These are phyloP conservation scores for Perizoma affinitatum DNA, from an alignment of 2,888 invertebrate genomes.

Conservation along the genomic window DNA sequence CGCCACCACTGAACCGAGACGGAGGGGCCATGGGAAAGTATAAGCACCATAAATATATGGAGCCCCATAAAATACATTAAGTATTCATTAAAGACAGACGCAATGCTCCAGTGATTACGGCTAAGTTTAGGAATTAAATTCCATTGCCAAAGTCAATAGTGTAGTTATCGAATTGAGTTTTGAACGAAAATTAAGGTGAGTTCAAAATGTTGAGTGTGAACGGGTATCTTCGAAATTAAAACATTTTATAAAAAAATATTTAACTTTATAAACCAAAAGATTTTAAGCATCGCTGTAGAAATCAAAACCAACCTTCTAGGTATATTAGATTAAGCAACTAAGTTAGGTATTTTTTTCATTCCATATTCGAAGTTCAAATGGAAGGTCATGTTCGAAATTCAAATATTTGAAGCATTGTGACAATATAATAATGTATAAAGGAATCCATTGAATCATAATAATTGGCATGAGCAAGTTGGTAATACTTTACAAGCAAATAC, in stretches of 20 bases:
- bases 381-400: not conserved
- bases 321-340: too few species aligned
- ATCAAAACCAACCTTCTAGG: too few species aligned
- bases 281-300: too few species aligned
- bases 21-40: constrained; percentile 34
- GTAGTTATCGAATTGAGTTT: not conserved
- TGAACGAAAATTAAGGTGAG: not conserved
- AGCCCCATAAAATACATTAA: constrained; percentile 63
- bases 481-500: too few species aligned
- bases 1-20: constrained; percentile 29
- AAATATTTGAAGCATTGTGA: not conserved
- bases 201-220: too few species aligned
- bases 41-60: constrained; percentile 29
- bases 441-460: too few species aligned
- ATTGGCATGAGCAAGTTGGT: too few species aligned
- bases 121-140: constrained; percentile 27
- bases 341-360: too few species aligned
- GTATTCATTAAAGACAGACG: constrained; percentile 62
- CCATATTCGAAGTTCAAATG: not conserved
- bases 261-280: too few species aligned
- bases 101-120: constrained; percentile 38
- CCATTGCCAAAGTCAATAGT: not conserved
- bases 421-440: too few species aligned
- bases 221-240: too few species aligned
- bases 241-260: too few species aligned